Evolutionary conservation across 2,113 vertebrate species (phyloP).

Genomic region (Neodon shergylaensis): DNA sequence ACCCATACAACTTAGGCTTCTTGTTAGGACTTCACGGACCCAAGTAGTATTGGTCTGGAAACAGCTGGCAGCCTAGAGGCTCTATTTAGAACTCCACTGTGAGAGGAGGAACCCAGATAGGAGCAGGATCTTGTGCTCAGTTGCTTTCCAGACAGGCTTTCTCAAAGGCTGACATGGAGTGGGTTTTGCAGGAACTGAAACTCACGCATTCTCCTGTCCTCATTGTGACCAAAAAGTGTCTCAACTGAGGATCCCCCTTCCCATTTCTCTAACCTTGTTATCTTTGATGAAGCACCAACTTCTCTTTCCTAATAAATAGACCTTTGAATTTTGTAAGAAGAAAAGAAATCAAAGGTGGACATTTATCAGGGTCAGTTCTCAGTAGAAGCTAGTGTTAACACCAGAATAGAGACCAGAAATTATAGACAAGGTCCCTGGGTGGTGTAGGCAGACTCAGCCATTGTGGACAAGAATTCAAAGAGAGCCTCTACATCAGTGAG

Average conservation of each 20-base stretch:
- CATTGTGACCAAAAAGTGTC: slow-evolving; percentile 92
- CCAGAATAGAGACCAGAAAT: neutral
- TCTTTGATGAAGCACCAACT: slow-evolving; percentile 76
- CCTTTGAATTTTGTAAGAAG: slow-evolving; percentile 54
- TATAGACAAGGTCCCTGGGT: neutral
- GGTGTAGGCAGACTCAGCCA: too few relatives aligned
- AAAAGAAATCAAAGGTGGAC: neutral
- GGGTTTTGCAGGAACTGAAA: slow-evolving; percentile 93
- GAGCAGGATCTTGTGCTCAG: slow-evolving; percentile 90
- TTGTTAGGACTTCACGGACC: slow-evolving; percentile 91
- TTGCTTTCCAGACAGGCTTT: slow-evolving; percentile 92
- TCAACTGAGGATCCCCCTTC: slow-evolving; percentile 61
- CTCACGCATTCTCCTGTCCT: slow-evolving; percentile 94
- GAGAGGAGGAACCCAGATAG: slow-evolving; percentile 77
- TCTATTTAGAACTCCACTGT: slow-evolving; percentile 92
- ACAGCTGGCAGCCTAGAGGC: slow-evolving; percentile 91
- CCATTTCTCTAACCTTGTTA: slow-evolving; percentile 21
- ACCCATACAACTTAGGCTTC: slow-evolving; percentile 87
- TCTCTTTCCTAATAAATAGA: slow-evolving; percentile 73
- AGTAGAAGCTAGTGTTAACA: neutral
- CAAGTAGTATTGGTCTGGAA: slow-evolving; percentile 92
- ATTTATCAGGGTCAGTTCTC: neutral
- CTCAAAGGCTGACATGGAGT: slow-evolving; percentile 95
- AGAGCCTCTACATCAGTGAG: neutral
- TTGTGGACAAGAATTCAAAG: neutral